Percentiles rank a stretch among this genome's conserved stretches.
These are phyloP conservation scores for Orbicella faveolata DNA, from an alignment of 64 coral and sea anemone species.

Conservation along the genomic window DNA sequence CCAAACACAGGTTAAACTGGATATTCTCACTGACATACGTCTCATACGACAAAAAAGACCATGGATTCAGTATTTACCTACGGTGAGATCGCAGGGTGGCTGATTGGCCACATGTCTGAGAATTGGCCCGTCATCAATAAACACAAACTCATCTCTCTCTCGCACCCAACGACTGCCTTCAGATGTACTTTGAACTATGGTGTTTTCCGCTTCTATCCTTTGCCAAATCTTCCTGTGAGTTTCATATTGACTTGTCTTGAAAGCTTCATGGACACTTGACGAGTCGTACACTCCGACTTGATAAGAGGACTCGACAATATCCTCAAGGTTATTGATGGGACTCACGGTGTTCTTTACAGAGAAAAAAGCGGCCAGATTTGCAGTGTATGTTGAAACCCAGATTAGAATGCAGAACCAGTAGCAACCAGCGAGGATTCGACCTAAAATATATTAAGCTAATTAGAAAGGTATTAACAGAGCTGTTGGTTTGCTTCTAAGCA, in stretches of 20 bases:
- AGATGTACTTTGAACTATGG: not conserved
- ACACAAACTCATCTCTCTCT: conserved; percentile 10
- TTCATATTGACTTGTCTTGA: not conserved
- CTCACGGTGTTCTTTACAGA: conserved; percentile 44
- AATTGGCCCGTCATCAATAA: conserved; percentile 34
- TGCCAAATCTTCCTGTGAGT: conserved; percentile 32
- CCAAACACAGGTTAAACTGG: no score
- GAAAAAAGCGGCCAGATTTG: conserved; percentile 78
- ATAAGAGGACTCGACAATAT: conserved; percentile 32
- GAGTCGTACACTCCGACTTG: not conserved
- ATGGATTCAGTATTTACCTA: not conserved
- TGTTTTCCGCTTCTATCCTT: not conserved
- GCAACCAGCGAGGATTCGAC: conserved; percentile 58
- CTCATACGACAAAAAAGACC: not conserved
- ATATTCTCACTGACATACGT: no score
- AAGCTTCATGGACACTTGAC: not conserved
- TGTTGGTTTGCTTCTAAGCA: no score
- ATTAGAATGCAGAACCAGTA: conserved; percentile 76
- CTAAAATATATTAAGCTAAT: not conserved
- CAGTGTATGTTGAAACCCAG: conserved; percentile 76
- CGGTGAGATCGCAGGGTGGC: conserved; percentile 28
- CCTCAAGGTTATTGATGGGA: conserved; percentile 56
- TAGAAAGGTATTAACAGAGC: no score
- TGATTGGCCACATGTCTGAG: conserved; percentile 1
- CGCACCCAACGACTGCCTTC: not conserved